phyloP scores from a whole-genome alignment of 2,797 vertebrate species.

The Bufotes viridis region DNA sequence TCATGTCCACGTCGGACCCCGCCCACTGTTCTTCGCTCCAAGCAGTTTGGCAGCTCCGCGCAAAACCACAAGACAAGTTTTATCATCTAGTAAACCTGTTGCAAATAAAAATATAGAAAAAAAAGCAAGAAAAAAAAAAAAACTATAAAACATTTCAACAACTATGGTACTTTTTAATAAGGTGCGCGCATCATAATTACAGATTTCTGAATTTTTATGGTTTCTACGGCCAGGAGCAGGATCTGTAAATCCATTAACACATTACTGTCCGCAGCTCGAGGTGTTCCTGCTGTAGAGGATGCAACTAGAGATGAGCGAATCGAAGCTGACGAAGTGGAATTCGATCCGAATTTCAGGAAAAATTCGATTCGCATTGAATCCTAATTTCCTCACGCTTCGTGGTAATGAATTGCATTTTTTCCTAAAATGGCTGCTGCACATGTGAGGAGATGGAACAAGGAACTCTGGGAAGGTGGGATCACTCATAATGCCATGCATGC shows the following conservation, averaged over 20 bases:
- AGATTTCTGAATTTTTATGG: slow-evolving; percentile 66
- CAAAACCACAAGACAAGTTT: slow-evolving; percentile 84
- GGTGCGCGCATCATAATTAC: slow-evolving; percentile 76
- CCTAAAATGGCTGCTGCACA: too few relatives aligned
- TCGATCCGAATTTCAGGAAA: too few relatives aligned
- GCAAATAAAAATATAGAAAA: slow-evolving; percentile 66
- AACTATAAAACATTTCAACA: slow-evolving; percentile 80
- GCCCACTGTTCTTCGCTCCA: slow-evolving; percentile 73
- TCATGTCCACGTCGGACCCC: slow-evolving; percentile 73
- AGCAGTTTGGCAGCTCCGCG: slow-evolving; percentile 78
- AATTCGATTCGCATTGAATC: too few relatives aligned
- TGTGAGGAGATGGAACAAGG: too few relatives aligned
- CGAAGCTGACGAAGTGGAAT: too few relatives aligned
- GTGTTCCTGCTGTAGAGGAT: background rate
- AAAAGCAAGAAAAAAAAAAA: slow-evolving; percentile 73
- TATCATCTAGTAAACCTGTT: slow-evolving; percentile 82
- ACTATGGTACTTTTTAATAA: slow-evolving; percentile 80
- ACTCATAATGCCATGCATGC: too few relatives aligned
- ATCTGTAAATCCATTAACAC: slow-evolving; percentile 22
- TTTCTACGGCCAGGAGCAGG: slow-evolving; percentile 65
- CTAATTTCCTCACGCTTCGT: too few relatives aligned
- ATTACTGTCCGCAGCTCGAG: background rate
- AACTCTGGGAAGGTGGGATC: too few relatives aligned
- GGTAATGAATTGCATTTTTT: too few relatives aligned
- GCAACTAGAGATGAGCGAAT: too few relatives aligned